Percentiles rank a stretch among this genome's conserved stretches.
These are phyloP conservation scores for Prenolepis imparis DNA, from an alignment of 2,888 invertebrate genomes.

Conservation along the genomic window DNA sequence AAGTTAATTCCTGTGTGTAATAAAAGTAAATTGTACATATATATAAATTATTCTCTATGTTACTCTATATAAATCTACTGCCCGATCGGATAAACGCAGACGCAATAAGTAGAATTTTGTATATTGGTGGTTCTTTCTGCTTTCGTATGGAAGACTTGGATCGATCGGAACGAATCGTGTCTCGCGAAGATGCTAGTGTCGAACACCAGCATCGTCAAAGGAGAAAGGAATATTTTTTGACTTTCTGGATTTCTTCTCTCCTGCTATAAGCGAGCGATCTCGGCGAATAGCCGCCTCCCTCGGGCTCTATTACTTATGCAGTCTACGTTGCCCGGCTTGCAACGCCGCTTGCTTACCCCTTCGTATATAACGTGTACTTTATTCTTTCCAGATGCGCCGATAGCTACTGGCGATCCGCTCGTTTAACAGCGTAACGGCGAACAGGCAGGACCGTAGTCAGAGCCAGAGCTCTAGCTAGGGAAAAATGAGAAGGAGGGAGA, in stretches of 20 bases:
- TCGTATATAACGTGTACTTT: conserved; percentile 77
- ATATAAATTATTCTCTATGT: neutral
- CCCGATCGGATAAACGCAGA: neutral
- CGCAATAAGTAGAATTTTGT: neutral
- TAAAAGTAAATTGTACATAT: conserved; percentile 23
- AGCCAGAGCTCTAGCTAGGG: conserved; percentile 56
- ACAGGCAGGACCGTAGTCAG: conserved; percentile 66
- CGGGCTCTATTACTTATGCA: conserved; percentile 76
- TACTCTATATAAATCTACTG: neutral
- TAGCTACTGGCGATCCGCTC: conserved; percentile 82
- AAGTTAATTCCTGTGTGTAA: neutral
- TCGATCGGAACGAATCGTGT: neutral
- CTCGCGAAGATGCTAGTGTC: neutral
- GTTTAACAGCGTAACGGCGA: conserved; percentile 82
- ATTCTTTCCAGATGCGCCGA: conserved; percentile 81
- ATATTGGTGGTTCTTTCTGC: neutral
- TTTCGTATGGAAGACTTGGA: neutral
- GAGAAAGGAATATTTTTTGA: neutral
- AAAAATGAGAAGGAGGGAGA: neutral
- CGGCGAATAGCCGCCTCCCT: conserved; percentile 45
- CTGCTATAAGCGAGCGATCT: conserved; percentile 23
- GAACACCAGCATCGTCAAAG: neutral
- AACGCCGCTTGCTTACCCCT: conserved; percentile 77
- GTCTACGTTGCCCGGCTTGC: conserved; percentile 73
- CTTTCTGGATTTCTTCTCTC: neutral